A percentile compares a stretch with the other conserved stretches of the same genome.
Evolutionary conservation across 2,888 invertebrate species (phyloP).

Genomic region (Agriopis leucophaearia): DNA sequence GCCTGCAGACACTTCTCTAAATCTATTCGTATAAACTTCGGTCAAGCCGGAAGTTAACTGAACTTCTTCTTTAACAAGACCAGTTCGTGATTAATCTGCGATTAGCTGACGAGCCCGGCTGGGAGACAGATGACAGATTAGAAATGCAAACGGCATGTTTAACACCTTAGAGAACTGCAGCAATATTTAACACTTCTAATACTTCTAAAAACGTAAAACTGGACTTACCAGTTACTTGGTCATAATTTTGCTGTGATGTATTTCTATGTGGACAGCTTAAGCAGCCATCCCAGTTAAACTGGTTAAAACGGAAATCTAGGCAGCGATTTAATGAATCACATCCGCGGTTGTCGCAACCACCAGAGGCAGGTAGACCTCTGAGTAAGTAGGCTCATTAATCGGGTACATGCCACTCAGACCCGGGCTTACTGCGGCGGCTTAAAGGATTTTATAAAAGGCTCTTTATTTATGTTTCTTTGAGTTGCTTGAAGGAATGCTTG

Average conservation of each 20-base stretch:
- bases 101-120: constrained; percentile 37
- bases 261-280: constrained; percentile 53
- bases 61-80: constrained; percentile 46
- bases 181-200: constrained; percentile 37
- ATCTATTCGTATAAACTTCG: constrained; percentile 35
- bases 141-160: constrained; percentile 43
- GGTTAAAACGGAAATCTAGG: constrained; percentile 81
- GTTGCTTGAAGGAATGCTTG: constrained; percentile 37
- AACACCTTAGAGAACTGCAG: constrained; percentile 41
- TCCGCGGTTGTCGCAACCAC: constrained; percentile 69
- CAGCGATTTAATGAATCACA: constrained; percentile 77
- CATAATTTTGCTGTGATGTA: constrained; percentile 48
- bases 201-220: constrained; percentile 39
- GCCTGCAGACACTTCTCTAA: constrained; percentile 31
- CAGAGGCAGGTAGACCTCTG: constrained; percentile 55
- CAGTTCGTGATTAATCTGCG: constrained; percentile 55
- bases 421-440: constrained; percentile 30
- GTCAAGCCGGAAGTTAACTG: constrained; percentile 54
- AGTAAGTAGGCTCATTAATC: constrained; percentile 60
- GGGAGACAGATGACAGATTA: constrained; percentile 45
- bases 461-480: constrained; percentile 40
- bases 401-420: constrained; percentile 48
- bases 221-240: constrained; percentile 37
- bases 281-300: constrained; percentile 64
- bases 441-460: constrained; percentile 41